These are phyloP conservation scores for Mamestra brassicae DNA, from an alignment of 2,888 invertebrate species.

Conservation along the genomic window DNA sequence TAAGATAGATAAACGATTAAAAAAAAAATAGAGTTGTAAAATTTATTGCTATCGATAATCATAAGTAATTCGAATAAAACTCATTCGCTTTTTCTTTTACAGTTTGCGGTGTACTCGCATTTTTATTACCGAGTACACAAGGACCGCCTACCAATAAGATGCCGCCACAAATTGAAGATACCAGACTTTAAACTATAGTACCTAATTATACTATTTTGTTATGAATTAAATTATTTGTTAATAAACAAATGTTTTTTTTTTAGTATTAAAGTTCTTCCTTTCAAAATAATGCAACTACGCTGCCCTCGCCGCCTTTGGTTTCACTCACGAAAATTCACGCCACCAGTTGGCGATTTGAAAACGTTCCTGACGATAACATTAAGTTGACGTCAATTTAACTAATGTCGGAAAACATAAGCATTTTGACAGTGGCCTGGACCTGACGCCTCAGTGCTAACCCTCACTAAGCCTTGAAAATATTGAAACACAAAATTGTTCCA, in stretches of 20 bases:
- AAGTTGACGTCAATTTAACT: too few relatives aligned
- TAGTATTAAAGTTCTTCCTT: background rate
- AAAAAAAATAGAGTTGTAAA: too few relatives aligned
- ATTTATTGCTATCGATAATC: background rate
- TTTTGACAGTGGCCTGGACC: too few relatives aligned
- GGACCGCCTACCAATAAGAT: conserved; percentile 40
- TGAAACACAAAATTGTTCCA: too few relatives aligned
- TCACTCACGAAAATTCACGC: too few relatives aligned
- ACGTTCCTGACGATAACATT: too few relatives aligned
- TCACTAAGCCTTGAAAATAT: too few relatives aligned
- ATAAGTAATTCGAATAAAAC: background rate
- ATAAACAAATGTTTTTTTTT: background rate
- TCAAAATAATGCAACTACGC: background rate
- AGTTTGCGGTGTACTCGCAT: conserved; percentile 78
- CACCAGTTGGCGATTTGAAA: too few relatives aligned
- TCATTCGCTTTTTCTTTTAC: conserved; percentile 65
- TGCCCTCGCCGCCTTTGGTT: too few relatives aligned
- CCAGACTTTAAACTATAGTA: conserved; percentile 52
- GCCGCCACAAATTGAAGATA: conserved; percentile 34
- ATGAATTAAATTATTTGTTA: conserved; percentile 29
- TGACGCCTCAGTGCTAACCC: too few relatives aligned
- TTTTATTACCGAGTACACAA: conserved; percentile 72
- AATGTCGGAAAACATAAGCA: too few relatives aligned
- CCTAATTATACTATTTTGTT: background rate
- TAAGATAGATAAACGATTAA: too few relatives aligned